Evolutionary conservation across 2,888 invertebrate species (phyloP).

Genomic region (Petrolisthes cinctipes): DNA sequence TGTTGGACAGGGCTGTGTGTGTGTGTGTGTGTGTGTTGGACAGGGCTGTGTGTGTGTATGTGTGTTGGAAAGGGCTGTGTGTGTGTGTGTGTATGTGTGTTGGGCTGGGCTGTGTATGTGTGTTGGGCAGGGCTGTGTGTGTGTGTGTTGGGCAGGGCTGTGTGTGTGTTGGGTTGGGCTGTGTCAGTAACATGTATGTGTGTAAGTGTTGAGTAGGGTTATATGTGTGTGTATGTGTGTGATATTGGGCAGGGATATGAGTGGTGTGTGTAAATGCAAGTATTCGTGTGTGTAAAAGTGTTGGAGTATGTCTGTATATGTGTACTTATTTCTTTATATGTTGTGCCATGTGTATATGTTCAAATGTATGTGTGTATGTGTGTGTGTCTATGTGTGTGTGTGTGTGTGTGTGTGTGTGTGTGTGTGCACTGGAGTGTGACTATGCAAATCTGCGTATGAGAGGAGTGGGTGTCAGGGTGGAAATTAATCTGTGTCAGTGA

Average conservation of each 20-base stretch:
- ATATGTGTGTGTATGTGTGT: neutral
- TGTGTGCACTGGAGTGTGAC: neutral
- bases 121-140: too few species aligned
- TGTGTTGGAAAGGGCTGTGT: neutral
- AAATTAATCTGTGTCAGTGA: slow-evolving; percentile 30
- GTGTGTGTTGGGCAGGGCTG: neutral
- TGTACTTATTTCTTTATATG: too few species aligned
- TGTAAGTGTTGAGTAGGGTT: neutral
- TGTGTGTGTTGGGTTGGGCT: too few species aligned
- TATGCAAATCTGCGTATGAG: neutral
- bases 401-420: neutral
- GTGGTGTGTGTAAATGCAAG: neutral
- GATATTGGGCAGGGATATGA: neutral
- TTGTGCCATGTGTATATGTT: neutral
- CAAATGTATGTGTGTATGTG: neutral
- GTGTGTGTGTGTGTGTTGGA: neutral
- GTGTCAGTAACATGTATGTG: neutral
- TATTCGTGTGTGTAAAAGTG: neutral
- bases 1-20: slow-evolving; percentile 12
- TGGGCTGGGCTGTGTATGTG: too few species aligned
- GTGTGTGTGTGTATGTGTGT: neutral
- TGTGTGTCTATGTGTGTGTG: neutral
- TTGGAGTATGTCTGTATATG: neutral
- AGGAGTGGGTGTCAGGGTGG: slow-evolving; percentile 34
- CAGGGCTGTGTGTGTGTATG: neutral